phyloP scores from a whole-genome alignment of 2,113 vertebrate species.

The Emydocephalus ijimae region DNA sequence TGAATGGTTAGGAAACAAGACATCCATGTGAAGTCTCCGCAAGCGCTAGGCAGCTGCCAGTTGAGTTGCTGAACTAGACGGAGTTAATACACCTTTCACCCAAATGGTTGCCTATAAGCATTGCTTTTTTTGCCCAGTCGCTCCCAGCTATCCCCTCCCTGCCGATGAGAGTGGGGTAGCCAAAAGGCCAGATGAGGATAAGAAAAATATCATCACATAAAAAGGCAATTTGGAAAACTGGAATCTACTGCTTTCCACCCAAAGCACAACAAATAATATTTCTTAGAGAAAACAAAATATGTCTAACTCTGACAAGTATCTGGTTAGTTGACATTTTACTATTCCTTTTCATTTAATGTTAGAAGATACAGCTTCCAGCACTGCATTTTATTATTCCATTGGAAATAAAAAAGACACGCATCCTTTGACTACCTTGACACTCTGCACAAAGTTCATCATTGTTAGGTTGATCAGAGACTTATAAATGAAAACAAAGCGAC shows the following conservation, averaged over 20 bases:
- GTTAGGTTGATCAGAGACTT: slow-evolving; percentile 11
- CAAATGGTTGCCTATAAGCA: background rate
- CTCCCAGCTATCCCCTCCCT: background rate
- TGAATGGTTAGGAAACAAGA: background rate
- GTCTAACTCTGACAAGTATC: slow-evolving; percentile 41
- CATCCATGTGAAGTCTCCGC: background rate
- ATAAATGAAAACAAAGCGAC: background rate
- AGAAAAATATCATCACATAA: background rate
- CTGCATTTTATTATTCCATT: slow-evolving; percentile 14
- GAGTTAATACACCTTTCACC: background rate
- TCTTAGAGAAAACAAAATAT: slow-evolving; percentile 38
- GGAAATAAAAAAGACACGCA: slow-evolving; percentile 20
- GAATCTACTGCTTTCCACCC: slow-evolving; percentile 10
- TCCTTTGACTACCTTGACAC: slow-evolving; percentile 43
- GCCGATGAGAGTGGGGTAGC: background rate
- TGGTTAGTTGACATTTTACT: slow-evolving; percentile 24
- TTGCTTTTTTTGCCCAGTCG: background rate
- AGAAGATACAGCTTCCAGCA: background rate
- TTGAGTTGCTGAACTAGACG: background rate
- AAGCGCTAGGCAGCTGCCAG: background rate
- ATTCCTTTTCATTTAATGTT: slow-evolving; percentile 6
- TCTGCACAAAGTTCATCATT: slow-evolving; percentile 39
- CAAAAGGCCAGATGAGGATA: background rate
- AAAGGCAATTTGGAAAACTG: slow-evolving; percentile 3
- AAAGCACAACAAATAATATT: slow-evolving; percentile 30